phyloP scores from a whole-genome alignment of 2,797 vertebrate species.

The Toxotes lorentzi region DNA sequence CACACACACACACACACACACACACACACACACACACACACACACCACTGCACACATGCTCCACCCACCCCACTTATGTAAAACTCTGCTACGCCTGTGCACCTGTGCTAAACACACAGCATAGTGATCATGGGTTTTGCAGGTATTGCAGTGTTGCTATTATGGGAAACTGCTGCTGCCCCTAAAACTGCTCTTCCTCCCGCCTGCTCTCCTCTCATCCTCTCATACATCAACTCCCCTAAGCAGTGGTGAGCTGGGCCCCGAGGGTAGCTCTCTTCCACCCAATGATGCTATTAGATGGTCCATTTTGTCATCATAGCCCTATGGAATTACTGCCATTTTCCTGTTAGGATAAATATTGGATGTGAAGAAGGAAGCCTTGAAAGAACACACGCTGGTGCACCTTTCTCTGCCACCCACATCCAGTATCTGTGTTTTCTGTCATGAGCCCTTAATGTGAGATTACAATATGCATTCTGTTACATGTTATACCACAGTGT shows the following conservation, averaged over 20 bases:
- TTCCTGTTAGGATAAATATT: conserved; percentile 62
- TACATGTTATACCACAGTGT: conserved; percentile 11
- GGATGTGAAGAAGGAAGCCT: conserved; percentile 40
- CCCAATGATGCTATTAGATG: conserved; percentile 68
- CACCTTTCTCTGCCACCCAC: conserved; percentile 9
- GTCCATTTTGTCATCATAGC: conserved; percentile 70
- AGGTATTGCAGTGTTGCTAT: conserved; percentile 74
- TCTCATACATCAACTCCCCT: conserved; percentile 77
- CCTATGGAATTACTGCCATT: conserved; percentile 63
- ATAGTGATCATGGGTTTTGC: conserved; percentile 57
- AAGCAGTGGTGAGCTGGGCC: conserved; percentile 70
- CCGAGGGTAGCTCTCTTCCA: conserved; percentile 59
- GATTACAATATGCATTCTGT: conserved; percentile 16
- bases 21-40: conserved; percentile 9
- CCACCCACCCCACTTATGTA: conserved; percentile 57
- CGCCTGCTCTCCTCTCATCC: conserved; percentile 68
- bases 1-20: conserved; percentile 3
- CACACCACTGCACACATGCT: conserved; percentile 18
- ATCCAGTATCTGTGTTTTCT: conserved; percentile 20
- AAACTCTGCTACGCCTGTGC: conserved; percentile 50
- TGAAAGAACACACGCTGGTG: conserved; percentile 27
- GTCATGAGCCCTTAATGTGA: background rate
- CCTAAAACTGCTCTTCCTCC: conserved; percentile 63
- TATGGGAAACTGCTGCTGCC: conserved; percentile 68
- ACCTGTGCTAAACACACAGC: conserved; percentile 57